phyloP scores from a whole-genome alignment of 2,797 vertebrate species.

The Podarcis siculus region DNA sequence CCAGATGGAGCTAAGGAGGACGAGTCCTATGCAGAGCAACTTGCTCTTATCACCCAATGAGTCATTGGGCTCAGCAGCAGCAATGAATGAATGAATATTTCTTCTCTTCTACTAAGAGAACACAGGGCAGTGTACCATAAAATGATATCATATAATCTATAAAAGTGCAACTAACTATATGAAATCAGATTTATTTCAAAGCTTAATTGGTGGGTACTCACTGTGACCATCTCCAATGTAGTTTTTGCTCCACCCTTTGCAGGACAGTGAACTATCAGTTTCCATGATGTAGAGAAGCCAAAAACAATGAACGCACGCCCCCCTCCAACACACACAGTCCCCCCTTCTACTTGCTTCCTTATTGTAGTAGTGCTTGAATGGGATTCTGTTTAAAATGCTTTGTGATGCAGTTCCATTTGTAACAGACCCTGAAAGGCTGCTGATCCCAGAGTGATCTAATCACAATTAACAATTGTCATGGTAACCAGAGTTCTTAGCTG shows the following conservation, averaged over 20 bases:
- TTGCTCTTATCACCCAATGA: not conserved
- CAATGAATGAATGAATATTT: not conserved
- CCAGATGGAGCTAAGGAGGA: not conserved
- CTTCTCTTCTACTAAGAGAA: not conserved
- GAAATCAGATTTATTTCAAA: not conserved
- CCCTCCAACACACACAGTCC: not conserved
- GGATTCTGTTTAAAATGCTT: slow-evolving; percentile 33
- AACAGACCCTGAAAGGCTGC: slow-evolving; percentile 8
- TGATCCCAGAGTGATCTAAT: not conserved
- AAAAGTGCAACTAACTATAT: not conserved
- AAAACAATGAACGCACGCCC: not conserved
- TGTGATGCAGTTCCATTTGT: not conserved
- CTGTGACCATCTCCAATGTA: not conserved
- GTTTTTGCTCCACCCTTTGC: not conserved
- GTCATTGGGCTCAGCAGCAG: not conserved
- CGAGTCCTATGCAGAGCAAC: not conserved
- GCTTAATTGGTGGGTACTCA: not conserved
- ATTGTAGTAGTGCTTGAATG: not conserved
- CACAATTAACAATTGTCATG: slow-evolving; percentile 35
- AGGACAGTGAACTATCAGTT: not conserved
- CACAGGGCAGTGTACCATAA: not conserved
- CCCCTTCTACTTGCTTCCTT: not conserved
- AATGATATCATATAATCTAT: not conserved
- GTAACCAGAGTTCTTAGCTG: slow-evolving; percentile 28
- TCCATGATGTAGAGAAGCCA: not conserved